phyloP scores from a whole-genome alignment of 1,140 invertebrate species.

The Heliconius nattereri region DNA sequence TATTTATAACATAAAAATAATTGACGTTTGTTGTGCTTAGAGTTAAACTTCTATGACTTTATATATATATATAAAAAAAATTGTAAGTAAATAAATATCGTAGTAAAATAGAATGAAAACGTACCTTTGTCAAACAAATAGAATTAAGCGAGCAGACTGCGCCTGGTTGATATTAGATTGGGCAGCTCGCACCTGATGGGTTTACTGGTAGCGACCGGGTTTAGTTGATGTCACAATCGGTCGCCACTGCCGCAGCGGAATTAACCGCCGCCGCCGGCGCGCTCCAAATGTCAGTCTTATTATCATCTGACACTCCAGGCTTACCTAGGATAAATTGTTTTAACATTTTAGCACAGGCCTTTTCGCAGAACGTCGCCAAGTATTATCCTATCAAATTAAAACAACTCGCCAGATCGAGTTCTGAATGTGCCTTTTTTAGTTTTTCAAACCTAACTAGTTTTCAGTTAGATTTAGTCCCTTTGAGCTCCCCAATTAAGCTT shows the following conservation, averaged over 20 bases:
- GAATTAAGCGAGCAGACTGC: constrained; percentile 46
- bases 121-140: constrained; percentile 46
- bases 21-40: neutral
- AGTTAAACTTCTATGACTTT: neutral
- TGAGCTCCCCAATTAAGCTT: constrained; percentile 61
- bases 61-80: neutral
- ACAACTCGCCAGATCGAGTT: constrained; percentile 50
- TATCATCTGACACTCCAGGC: constrained; percentile 77
- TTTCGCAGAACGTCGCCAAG: constrained; percentile 68
- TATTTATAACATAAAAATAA: neutral
- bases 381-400: constrained; percentile 75
- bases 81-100: neutral
- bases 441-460: constrained; percentile 59
- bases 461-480: constrained; percentile 56
- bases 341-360: constrained; percentile 68
- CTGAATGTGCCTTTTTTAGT: constrained; percentile 43
- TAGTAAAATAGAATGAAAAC: constrained; percentile 11
- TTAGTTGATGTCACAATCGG: constrained; percentile 77
- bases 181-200: constrained; percentile 71
- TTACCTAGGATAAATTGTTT: constrained; percentile 80
- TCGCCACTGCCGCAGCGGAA: constrained; percentile 68
- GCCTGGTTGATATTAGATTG: constrained; percentile 63
- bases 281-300: constrained; percentile 79
- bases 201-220: constrained; percentile 73
- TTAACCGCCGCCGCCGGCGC: constrained; percentile 66